Evolutionary conservation across 1,140 invertebrate genomes (phyloP), one percentile per base, ranked within the genome.

Genomic region (Temnothorax curvispinosus): DNA sequence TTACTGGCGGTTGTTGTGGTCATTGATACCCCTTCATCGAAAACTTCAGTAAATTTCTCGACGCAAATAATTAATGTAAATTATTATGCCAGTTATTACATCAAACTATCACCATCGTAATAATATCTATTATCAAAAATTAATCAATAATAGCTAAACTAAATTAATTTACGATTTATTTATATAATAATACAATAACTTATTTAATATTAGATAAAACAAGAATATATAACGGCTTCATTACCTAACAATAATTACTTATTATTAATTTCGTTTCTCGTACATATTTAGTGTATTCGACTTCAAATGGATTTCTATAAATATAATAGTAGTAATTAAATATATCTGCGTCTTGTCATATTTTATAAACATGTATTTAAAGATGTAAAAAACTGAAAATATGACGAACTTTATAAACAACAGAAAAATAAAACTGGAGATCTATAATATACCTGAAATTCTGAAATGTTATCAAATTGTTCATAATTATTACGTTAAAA

Each of bases 111-210:
- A 8, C 32, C 18, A 65, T 9, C 27, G 7, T 38, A n/a, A 65
- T 50, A 50, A 35, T 38, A 47, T 44, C 7, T 44, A 77, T 50
- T 3, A 58, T 65, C 11, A 78, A 65, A 78, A 78, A n/a, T 35
- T 78, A 65, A 78, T 78, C 58, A 65, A 69, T 78, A 50, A 78
- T 78, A 78, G 27, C 41, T 32, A 13, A 15, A 41, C 54, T 54
- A 77, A 32, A 78, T 78, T 78, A 78, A 78, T 50, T 52, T 11
- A 35, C 50, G n/a, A 50, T 50, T 65, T 50, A 64, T 77, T 77
- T 77, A 44, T 47, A 15, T 64, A 77, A 47, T 56, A 58, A 41
- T 58, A 41, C 41, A 76, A 60, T 76, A 58, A 58, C 54, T 60
- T 60, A 8, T 60, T 76, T 44, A 76, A 76, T 58, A 76, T 60